Conservation (phyloP, 2,888 invertebrate species). For the Sepioteuthis lessoniana region DNA sequence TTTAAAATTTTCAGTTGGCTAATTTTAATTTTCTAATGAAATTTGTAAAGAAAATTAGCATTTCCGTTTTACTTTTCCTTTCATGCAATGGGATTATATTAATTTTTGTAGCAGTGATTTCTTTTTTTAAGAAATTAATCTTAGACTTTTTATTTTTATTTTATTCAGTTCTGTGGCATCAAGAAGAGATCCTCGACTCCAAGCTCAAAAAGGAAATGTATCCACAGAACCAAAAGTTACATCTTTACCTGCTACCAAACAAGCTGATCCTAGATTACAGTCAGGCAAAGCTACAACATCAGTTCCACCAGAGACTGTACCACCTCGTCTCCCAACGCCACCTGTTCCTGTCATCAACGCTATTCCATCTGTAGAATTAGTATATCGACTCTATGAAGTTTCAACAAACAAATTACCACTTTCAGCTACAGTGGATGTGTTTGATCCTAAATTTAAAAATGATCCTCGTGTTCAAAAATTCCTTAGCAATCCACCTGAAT, state of each 20-base stretch:
- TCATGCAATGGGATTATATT: background rate
- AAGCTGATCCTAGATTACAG: slow-evolving; percentile 15
- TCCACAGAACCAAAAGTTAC: background rate
- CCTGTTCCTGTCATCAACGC: slow-evolving; percentile 54
- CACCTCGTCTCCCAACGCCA: slow-evolving; percentile 36
- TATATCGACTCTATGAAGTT: slow-evolving; percentile 56
- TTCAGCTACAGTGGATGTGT: slow-evolving; percentile 59
- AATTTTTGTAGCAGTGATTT: background rate
- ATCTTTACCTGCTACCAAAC: background rate
- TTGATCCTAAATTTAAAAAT: slow-evolving; percentile 60
- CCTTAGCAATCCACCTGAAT: slow-evolving; percentile 55
- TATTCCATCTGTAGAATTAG: slow-evolving; percentile 56
- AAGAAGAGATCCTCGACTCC: background rate
- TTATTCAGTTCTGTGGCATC: background rate
- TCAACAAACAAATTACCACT: slow-evolving; percentile 55
- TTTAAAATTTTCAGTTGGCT: background rate
- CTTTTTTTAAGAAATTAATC: background rate
- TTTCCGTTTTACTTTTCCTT: background rate
- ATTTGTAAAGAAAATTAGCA: background rate
- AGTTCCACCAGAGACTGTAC: background rate
- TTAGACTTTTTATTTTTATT: background rate
- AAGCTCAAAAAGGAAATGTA: background rate
- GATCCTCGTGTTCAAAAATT: slow-evolving; percentile 68
- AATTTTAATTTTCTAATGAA: background rate
- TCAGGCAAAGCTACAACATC: background rate